Conservation (phyloP, 2,888 invertebrate genomes). For the Cordilura impudica region DNA sequence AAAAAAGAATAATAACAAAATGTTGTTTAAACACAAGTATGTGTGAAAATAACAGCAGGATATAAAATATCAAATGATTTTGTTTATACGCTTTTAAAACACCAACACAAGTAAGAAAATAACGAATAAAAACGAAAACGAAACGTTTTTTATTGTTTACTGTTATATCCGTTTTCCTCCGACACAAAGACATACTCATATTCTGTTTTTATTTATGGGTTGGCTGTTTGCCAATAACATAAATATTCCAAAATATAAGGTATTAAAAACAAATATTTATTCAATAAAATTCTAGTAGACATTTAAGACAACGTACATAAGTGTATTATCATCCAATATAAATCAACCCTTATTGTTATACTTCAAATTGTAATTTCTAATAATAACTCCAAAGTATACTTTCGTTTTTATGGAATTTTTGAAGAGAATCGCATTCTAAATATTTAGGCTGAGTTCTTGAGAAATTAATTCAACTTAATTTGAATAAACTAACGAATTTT, state of each 20-base stretch:
- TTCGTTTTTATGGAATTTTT: no score
- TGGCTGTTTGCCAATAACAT: slow-evolving; percentile 48
- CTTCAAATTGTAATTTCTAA: neutral
- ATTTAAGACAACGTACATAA: neutral
- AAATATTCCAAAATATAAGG: slow-evolving; percentile 30
- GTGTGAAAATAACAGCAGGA: slow-evolving; percentile 34
- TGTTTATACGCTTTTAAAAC: neutral
- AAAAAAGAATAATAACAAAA: neutral
- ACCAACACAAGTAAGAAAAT: neutral
- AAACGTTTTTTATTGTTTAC: slow-evolving; percentile 30
- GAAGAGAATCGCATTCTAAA: no score
- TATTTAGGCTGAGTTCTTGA: no score
- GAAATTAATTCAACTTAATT: no score
- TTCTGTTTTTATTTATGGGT: slow-evolving; percentile 4
- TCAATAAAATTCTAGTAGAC: slow-evolving; percentile 48
- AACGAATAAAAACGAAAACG: slow-evolving; percentile 11
- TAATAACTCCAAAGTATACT: neutral
- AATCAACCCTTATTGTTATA: slow-evolving; percentile 13
- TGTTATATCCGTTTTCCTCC: slow-evolving; percentile 22
- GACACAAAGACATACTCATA: neutral
- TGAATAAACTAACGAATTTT: no score
- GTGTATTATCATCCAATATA: neutral
- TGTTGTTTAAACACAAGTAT: neutral
- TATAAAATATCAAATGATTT: slow-evolving; percentile 12
- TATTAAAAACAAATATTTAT: slow-evolving; percentile 53